Conservation (phyloP, 2,797 vertebrate genomes). For the Coccyzus lansbergi region DNA sequence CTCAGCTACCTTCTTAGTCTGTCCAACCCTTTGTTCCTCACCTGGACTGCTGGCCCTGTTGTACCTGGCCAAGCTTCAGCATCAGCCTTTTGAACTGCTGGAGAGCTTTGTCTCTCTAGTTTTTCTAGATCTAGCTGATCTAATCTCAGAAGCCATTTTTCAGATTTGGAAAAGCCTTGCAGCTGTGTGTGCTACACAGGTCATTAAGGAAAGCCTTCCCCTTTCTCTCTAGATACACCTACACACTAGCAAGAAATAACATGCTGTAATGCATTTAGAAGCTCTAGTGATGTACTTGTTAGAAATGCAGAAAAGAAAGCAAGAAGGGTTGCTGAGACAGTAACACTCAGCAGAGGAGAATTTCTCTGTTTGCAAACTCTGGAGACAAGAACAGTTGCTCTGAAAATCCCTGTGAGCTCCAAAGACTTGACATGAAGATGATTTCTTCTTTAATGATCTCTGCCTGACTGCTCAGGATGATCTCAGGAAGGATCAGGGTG, state of each 20-base stretch:
- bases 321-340: background rate
- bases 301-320: background rate
- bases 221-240: background rate
- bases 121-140: constrained; percentile 11
- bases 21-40: constrained; percentile 21
- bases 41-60: background rate
- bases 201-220: background rate
- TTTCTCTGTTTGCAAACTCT: background rate
- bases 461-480: background rate
- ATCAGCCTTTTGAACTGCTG: constrained; percentile 13
- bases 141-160: background rate
- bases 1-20: background rate
- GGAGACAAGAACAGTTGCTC: background rate
- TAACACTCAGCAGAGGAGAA: background rate
- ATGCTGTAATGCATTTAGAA: background rate
- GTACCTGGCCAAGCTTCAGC: constrained; percentile 4
- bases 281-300: background rate
- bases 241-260: background rate
- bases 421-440: background rate
- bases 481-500: background rate
- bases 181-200: background rate
- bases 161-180: background rate
- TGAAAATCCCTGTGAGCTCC: background rate
- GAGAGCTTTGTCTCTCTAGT: constrained; percentile 17
- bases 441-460: background rate